Evolutionary conservation across 1,140 invertebrate species (phyloP), one percentile per base, ranked within the genome.

Genomic region (Druon quercuslanigerum): DNA sequence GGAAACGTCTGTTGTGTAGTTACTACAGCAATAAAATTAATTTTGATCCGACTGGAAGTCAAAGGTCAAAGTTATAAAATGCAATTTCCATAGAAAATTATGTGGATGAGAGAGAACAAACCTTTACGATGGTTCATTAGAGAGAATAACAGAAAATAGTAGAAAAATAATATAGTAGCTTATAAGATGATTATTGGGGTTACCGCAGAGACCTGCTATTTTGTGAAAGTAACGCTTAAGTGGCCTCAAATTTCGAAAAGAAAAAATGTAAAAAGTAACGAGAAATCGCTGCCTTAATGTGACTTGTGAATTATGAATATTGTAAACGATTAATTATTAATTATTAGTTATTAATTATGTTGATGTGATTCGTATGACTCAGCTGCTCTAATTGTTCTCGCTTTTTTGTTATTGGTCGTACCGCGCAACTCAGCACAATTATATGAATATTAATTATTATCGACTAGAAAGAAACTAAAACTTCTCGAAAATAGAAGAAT

Each of bases 351-450:
- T 16, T 66, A 40, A 46, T 66, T 25, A 60, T 56, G 20, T 54
- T 19, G 33, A 40, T 40, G 40, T 40, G 16, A 66, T 66, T 66
- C 60, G 40, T 66, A 33, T 66, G 60, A 66, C 25, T 40, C 25
- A 66, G 40, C 40, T 66, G 40, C 25, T 40, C 60, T 66, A 66
- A 66, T 40, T 66, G 60, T 66, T 14, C 40, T 66, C 40, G 60
- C 60, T 66, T 66, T 66, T 66, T 66, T 40, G 33, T 66, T 66
- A 66, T 16, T 66, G 33, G 60, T 66, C 60, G 60, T 40, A 40
- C 12, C 33, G 60, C 60, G 60, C 25, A 66, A 66, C 25, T 66
- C 60, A 17, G 60, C 60, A 66, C 60, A 66, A 66, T 66, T 66
- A 40, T 66, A 25, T 66, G 5, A 66, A 40, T 66, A 66, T n/a